A percentile compares a stretch with the other conserved stretches of the same genome.
Conservation (phyloP, 2,113 vertebrate species). For the Phasianus colchicus region DNA sequence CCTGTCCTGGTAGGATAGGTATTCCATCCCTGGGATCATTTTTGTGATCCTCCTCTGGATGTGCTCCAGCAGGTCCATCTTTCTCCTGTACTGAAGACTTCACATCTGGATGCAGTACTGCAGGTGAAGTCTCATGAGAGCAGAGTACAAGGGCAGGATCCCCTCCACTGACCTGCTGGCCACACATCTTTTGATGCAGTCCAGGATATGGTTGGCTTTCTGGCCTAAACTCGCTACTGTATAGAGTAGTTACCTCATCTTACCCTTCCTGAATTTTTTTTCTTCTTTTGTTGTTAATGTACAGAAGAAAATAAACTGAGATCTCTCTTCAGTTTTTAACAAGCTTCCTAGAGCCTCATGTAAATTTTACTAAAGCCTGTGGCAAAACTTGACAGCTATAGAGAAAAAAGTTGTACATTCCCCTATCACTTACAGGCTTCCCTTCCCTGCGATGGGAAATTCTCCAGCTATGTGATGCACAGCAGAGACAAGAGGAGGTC, state of each 20-base stretch:
- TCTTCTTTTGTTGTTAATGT: background rate
- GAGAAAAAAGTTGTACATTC: background rate
- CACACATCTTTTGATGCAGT: no score
- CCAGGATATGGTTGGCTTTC: no score
- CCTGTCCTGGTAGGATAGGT: no score
- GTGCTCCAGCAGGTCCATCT: no score
- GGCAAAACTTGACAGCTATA: background rate
- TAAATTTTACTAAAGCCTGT: background rate
- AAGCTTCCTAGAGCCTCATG: background rate
- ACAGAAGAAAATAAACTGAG: background rate
- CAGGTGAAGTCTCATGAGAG: no score
- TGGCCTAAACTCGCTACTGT: background rate
- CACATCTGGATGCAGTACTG: no score
- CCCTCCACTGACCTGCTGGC: no score
- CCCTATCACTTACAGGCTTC: background rate
- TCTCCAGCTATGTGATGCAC: background rate
- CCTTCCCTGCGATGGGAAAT: background rate
- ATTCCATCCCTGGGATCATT: no score
- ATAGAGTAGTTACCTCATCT: background rate
- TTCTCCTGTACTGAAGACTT: no score
- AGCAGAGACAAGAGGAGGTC: background rate
- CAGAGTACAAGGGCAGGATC: no score
- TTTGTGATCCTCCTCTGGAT: no score
- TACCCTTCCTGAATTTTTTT: background rate
- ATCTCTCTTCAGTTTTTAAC: background rate